Evolutionary conservation across 2,888 invertebrate genomes (phyloP).

Genomic region (Tanypteryx hageni): DNA sequence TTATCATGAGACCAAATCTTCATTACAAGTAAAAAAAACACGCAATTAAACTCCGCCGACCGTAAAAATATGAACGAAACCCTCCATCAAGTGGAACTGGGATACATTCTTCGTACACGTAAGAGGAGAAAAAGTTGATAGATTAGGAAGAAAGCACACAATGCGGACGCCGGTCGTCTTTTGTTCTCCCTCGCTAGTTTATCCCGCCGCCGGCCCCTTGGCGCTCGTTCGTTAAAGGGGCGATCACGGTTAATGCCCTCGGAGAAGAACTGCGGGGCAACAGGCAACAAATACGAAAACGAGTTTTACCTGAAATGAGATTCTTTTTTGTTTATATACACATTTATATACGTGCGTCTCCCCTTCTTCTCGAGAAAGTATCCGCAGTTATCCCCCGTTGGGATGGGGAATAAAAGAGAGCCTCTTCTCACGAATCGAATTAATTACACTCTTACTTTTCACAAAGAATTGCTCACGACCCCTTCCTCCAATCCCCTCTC

Average conservation of each 20-base stretch:
- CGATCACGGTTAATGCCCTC: constrained; percentile 22
- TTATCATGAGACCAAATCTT: too few species aligned
- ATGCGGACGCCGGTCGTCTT: constrained; percentile 17
- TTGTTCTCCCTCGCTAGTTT: background rate
- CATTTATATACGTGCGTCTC: background rate
- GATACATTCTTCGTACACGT: background rate
- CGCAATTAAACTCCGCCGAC: too few species aligned
- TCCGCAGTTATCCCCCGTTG: background rate
- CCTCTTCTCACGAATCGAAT: constrained; percentile 39
- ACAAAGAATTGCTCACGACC: background rate
- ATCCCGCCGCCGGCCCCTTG: background rate
- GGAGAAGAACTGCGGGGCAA: background rate
- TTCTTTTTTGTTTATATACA: constrained; percentile 24
- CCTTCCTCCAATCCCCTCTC: too few species aligned
- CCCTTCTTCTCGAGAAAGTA: background rate
- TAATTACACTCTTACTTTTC: constrained; percentile 5
- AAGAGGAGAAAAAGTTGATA: background rate
- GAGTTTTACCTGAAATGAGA: constrained; percentile 16
- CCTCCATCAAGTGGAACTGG: too few species aligned
- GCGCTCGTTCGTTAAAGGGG: constrained; percentile 26
- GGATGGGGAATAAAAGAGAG: background rate
- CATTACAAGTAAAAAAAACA: too few species aligned
- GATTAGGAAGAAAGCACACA: background rate
- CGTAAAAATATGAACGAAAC: too few species aligned
- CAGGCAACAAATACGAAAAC: background rate